Evolutionary conservation across 2,888 invertebrate species (phyloP).

Genomic region (Lepidochitona cinerea): DNA sequence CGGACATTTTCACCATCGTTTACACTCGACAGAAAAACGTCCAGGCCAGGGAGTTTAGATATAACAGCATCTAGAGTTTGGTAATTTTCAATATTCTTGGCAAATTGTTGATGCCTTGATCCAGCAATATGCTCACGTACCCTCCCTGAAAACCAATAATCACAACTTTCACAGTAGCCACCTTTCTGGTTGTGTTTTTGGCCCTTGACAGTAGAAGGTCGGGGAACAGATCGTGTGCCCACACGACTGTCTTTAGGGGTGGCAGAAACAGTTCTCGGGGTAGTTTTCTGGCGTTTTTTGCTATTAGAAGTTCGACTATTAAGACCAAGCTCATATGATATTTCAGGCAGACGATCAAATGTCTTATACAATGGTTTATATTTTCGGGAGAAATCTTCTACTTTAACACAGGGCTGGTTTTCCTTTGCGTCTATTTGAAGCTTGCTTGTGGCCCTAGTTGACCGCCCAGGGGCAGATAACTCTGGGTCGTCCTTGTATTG

Average conservation of each 20-base stretch:
- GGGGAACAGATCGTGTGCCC: background rate
- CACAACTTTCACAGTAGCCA: conserved; percentile 24
- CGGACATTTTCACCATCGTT: background rate
- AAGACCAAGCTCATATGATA: conserved; percentile 9
- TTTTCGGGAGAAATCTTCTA: conserved; percentile 12
- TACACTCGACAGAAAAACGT: conserved; percentile 8
- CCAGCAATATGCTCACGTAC: conserved; percentile 13
- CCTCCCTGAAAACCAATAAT: conserved; percentile 10
- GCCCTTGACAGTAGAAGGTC: background rate
- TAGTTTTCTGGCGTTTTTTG: background rate
- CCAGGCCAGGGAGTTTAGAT: conserved; percentile 13
- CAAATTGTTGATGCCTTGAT: conserved; percentile 13
- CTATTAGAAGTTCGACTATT: conserved; percentile 6
- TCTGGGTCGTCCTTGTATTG: background rate
- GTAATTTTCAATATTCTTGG: conserved; percentile 16
- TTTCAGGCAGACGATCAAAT: conserved; percentile 12
- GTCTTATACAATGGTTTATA: conserved; percentile 17
- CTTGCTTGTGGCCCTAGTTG: background rate
- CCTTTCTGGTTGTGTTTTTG: background rate
- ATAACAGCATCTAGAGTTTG: conserved; percentile 10
- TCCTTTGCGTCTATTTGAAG: background rate
- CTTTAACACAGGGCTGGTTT: conserved; percentile 15
- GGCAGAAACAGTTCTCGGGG: background rate
- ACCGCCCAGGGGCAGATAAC: background rate
- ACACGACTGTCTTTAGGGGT: background rate